Base-by-base conservation (phyloP, 2,113 vertebrate species). In the Vombatus ursinus region DNA sequence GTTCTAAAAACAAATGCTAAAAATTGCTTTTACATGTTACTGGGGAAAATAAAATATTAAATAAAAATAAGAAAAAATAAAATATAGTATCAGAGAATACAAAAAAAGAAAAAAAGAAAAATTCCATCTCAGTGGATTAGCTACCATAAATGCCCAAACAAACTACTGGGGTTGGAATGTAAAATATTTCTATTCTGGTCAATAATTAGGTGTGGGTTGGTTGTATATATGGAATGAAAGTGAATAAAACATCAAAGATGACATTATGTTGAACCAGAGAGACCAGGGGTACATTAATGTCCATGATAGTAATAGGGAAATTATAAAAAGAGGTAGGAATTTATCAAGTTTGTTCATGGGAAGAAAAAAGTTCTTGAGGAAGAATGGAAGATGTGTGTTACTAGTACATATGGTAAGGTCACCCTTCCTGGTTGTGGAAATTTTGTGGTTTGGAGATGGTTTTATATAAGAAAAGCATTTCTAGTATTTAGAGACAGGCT, bases 401-500 rank as follows among this genome's bases (percentile, higher is more conserved):
- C 50, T 16, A 53, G 52, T 84, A 24, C 16, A 92, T 95, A 61
- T 52, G 94, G 54, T 90, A n/a, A 93, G 94, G n/a, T 93, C 95
- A 93, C 16, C 22, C 91, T 48, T 95, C 44, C 77, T 93, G 96
- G 54, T 48, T 54, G 11, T 48, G 44, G 25, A 90, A 93, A 96
- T 89, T 92, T 97, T n/a, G 44, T 96, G 50, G 77, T 25, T 94
- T 89, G 49, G 0, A 2, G 1, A 19, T 23, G 90, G 8, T 51
- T 95, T 96, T 96, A 61, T 57, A 92, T 91, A 96, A 25, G 94
- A 90, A 92, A 90, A 50, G 25, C 77, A 90, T 89, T 37, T 93
- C 91, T 44, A 89, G 49, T 94, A 93, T 24, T 44, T 31, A 24
- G 95, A 92, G 77, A 94, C 68, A 84, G 19, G n/a, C n/a, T 84